Percentiles rank a stretch among this genome's conserved stretches.
Evolutionary conservation across 2,888 invertebrate species (phyloP).

Genomic region (Callimorpha dominula): DNA sequence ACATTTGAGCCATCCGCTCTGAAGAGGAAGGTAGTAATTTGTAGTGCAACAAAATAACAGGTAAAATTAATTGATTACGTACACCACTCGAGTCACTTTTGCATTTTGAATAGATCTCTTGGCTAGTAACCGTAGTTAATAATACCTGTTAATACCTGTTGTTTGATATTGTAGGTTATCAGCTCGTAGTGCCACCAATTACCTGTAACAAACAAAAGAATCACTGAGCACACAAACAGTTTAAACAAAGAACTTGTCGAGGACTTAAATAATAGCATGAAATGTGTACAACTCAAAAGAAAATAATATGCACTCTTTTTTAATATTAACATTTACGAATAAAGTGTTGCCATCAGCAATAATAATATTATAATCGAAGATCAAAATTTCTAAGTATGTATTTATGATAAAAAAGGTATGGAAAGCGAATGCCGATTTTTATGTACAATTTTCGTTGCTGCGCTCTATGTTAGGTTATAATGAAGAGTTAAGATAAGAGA

Average conservation of each 20-base stretch:
- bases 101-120: neutral
- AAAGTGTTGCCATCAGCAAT: too few relatives aligned
- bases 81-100: neutral
- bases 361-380: too few relatives aligned
- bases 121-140: neutral
- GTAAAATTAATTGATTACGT: neutral
- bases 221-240: neutral
- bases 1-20: neutral
- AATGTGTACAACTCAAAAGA: too few relatives aligned
- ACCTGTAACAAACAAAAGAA: constrained; percentile 4
- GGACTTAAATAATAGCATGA: too few relatives aligned
- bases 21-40: neutral
- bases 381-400: too few relatives aligned
- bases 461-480: too few relatives aligned
- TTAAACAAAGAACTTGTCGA: neutral
- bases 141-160: neutral
- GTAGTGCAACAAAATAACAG: neutral
- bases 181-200: neutral
- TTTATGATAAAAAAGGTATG: too few relatives aligned
- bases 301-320: too few relatives aligned
- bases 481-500: too few relatives aligned
- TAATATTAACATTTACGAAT: too few relatives aligned
- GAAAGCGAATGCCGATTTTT: too few relatives aligned
- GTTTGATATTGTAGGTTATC: neutral
- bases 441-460: too few relatives aligned